phyloP scores from a whole-genome alignment of 2,797 vertebrate species.

The Phalloptychus januarius region DNA sequence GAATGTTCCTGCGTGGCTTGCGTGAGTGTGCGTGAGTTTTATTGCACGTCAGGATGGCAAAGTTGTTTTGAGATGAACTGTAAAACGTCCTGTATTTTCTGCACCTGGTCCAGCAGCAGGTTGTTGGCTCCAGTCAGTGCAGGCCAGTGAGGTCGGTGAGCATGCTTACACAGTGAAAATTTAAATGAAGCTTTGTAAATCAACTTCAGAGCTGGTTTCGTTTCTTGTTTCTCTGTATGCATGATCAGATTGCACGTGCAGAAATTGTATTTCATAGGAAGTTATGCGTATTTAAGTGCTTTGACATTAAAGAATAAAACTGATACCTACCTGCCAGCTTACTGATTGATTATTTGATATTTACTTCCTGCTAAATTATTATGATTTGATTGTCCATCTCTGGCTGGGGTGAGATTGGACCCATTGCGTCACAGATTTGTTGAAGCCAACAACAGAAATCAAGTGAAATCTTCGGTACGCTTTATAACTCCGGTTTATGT shows the following conservation, averaged over 20 bases:
- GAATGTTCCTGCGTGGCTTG: conserved; percentile 53
- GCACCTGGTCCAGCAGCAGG: background rate
- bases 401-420: background rate
- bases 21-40: conserved; percentile 6
- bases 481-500: background rate
- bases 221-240: background rate
- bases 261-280: background rate
- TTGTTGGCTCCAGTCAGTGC: background rate
- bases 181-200: conserved; percentile 10
- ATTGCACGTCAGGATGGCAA: conserved; percentile 36
- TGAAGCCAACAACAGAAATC: background rate
- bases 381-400: background rate
- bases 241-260: background rate
- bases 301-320: background rate
- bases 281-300: background rate
- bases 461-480: no score
- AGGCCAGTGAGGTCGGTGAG: conserved; percentile 30
- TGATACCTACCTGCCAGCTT: background rate
- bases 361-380: background rate
- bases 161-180: background rate
- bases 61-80: conserved; percentile 31
- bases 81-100: background rate
- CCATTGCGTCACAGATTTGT: background rate
- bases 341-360: background rate
- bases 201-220: background rate